Conservation (phyloP, 2,113 vertebrate species). For the Thryonomys swinderianus region DNA sequence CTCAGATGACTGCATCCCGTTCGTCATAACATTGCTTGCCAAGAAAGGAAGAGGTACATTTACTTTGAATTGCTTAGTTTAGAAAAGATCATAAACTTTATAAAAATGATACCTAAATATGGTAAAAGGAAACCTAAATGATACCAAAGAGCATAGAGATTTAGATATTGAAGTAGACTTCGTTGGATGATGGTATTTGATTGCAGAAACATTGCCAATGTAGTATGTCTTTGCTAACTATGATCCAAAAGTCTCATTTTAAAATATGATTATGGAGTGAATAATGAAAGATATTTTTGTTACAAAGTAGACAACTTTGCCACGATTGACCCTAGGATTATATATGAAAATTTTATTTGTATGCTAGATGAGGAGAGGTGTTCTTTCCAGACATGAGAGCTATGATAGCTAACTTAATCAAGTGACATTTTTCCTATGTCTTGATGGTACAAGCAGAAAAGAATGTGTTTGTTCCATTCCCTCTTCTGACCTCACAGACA, state of each 20-base stretch:
- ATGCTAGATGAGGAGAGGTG: neutral
- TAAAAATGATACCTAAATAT: conserved; percentile 13
- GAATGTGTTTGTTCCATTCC: conserved; percentile 23
- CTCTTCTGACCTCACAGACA: neutral
- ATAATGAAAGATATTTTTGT: conserved; percentile 54
- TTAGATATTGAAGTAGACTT: conserved; percentile 22
- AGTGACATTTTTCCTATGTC: neutral
- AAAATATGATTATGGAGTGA: neutral
- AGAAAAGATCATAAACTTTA: conserved; percentile 2
- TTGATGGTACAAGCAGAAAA: conserved; percentile 27
- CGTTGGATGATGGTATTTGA: neutral
- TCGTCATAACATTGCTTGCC: neutral
- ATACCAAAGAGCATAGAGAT: conserved; percentile 15
- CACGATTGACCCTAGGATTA: neutral
- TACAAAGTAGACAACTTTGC: neutral
- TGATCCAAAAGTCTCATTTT: conserved; percentile 29
- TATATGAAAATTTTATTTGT: neutral
- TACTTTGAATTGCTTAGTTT: neutral
- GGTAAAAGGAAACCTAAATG: conserved; percentile 37
- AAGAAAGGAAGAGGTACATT: conserved; percentile 32
- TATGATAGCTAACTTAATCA: neutral
- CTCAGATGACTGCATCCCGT: neutral
- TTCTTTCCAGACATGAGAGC: neutral
- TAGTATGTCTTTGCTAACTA: conserved; percentile 33
- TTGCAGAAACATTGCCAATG: conserved; percentile 48